A percentile compares a stretch with the other conserved stretches of the same genome.
phyloP scores from a whole-genome alignment of 1,140 invertebrate species.

The Drosophila nigromelanica region DNA sequence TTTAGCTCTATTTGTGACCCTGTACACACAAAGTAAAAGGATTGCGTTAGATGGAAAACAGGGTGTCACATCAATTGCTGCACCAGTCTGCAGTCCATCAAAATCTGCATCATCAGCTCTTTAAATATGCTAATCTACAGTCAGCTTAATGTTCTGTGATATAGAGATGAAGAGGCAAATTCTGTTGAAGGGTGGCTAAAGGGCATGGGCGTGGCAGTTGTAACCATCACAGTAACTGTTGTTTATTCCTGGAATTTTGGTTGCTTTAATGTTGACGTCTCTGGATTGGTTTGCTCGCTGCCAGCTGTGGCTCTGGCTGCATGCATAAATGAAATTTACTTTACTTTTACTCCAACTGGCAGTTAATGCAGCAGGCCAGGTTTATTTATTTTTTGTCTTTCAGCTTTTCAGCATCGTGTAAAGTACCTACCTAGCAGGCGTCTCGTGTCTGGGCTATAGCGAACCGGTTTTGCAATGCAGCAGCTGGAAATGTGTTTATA shows the following conservation, averaged over 20 bases:
- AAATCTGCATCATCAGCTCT: constrained; percentile 21
- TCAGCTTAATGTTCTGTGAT: not conserved
- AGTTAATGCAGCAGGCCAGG: constrained; percentile 46
- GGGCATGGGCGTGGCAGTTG: constrained; percentile 2
- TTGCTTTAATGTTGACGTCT: constrained; percentile 11
- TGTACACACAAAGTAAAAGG: not conserved
- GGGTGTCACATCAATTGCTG: not conserved
- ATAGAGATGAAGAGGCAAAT: not conserved
- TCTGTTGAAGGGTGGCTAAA: not conserved
- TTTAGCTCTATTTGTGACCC: not conserved
- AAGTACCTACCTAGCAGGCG: not conserved
- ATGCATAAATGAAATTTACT: constrained; percentile 64
- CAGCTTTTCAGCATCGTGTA: constrained; percentile 2
- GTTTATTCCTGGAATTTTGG: not conserved
- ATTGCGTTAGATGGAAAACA: not conserved
- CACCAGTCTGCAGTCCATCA: constrained; percentile 1
- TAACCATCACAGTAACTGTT: constrained; percentile 2
- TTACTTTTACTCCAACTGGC: constrained; percentile 52
- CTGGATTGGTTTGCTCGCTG: constrained; percentile 5
- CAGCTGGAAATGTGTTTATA: constrained; percentile 73
- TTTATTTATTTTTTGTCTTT: constrained; percentile 27
- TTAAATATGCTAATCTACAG: constrained; percentile 68
- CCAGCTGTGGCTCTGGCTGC: constrained; percentile 6
- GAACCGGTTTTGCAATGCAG: constrained; percentile 57
- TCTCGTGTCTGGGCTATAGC: not conserved